phyloP scores from a whole-genome alignment of 2,797 vertebrate genomes.

The Galagoides demidoff region DNA sequence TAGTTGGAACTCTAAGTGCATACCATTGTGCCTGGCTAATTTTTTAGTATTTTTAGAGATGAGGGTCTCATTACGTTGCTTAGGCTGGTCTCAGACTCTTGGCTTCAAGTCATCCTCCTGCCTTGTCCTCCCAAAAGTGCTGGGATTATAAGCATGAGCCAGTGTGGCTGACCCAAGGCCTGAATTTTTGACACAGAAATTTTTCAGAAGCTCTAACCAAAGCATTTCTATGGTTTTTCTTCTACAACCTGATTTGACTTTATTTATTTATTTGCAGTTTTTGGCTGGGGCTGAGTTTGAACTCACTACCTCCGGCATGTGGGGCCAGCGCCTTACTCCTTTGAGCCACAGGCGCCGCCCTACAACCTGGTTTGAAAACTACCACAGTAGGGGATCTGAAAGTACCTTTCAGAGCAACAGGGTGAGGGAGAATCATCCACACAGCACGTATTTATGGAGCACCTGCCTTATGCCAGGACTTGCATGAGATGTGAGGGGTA shows the following conservation, averaged over 20 bases:
- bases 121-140: background rate
- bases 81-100: background rate
- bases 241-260: background rate
- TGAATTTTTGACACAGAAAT: background rate
- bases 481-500: background rate
- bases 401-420: background rate
- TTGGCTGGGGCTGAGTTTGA: too few species aligned
- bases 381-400: background rate
- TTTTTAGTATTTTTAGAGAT: background rate
- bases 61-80: background rate
- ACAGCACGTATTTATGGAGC: accelerated
- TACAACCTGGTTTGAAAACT: background rate
- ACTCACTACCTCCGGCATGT: too few species aligned
- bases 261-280: too few species aligned
- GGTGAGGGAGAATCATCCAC: background rate
- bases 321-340: too few species aligned
- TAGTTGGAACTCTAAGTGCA: background rate
- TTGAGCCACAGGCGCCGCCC: too few species aligned
- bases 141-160: background rate
- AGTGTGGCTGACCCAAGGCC: background rate
- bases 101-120: background rate
- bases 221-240: background rate
- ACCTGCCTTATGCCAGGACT: accelerated
- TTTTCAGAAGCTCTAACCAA: background rate
- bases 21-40: background rate